These are phyloP conservation scores for Tychaedon coryphoeus DNA, from an alignment of 2,113 vertebrate species.

Conservation along the genomic window DNA sequence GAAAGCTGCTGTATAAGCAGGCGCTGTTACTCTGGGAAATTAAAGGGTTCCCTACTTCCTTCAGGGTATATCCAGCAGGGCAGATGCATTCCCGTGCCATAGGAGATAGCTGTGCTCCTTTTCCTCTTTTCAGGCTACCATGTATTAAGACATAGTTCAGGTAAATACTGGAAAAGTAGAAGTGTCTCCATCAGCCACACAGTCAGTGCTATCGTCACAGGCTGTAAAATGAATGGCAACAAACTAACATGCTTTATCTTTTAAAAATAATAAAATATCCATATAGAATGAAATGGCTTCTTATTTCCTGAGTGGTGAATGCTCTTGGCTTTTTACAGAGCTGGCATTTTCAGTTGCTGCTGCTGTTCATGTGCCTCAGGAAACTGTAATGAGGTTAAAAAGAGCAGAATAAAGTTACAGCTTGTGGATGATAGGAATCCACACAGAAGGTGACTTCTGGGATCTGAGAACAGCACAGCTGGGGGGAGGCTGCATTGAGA, in stretches of 20 bases:
- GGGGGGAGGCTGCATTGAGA: neutral
- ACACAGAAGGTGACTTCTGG: neutral
- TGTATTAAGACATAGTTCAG: neutral
- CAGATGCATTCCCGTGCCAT: neutral
- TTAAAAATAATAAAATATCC: neutral
- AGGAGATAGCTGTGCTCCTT: neutral
- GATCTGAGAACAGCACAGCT: rapidly evolving
- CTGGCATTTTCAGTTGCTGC: neutral
- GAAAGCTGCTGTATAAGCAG: neutral
- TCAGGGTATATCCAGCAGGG: neutral
- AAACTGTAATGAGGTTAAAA: neutral
- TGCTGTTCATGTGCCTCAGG: neutral
- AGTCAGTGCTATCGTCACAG: neutral
- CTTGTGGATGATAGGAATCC: neutral
- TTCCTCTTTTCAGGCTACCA: neutral
- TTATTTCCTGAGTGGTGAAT: neutral
- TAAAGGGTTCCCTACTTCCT: neutral
- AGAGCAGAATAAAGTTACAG: neutral
- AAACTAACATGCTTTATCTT: neutral
- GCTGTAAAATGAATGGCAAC: neutral
- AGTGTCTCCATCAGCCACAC: neutral
- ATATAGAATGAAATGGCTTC: neutral
- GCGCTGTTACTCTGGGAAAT: neutral
- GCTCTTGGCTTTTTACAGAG: neutral
- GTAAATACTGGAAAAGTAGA: neutral